Evolutionary conservation across 2,888 invertebrate species (phyloP), one percentile per base, ranked within the genome.

Genomic region (Phymatocera aterrima): DNA sequence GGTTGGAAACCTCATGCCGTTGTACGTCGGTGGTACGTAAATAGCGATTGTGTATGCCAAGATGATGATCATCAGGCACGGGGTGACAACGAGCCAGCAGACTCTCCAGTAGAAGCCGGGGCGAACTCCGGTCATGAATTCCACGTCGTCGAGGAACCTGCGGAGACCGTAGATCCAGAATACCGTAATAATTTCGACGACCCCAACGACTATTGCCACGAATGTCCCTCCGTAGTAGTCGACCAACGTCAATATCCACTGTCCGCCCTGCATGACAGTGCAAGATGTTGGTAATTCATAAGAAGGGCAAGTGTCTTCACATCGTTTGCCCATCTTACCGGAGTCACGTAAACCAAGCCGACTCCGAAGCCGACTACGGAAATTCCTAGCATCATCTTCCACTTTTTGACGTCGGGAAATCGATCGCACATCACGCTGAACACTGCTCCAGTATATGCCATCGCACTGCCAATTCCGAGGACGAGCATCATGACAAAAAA

Each of bases 401-500:
- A 91, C 51, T 93, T 92, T 61, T 92, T 92, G 1, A 94, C 87
- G 0, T 89, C 87, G 0, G 94, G 94, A 87, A 95, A 95, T 48
- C 94, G 91, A 86, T 96, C 96, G 83, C 93, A 91, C 80, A 96
- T 89, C 6, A 95, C 93, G 0, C 95, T 95, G 85, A 95, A 94
- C 81, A 95, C 92, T 37, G 94, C 93, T 18, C 94, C 94, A 80
- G 94, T 93, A 12, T 96, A 91, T 0, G 95, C 95, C 8, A 95
- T 95, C 15, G 94, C 92, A 60, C 95, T 95, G 0, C 96, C 96
- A 31, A 96, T 92, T 10, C 96, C 96, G 81, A 96, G 91, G 3
- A 95, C 94, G 81, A 95, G 93, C 88, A 96, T 91, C 96, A 96
- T 96, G 83, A 95, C 91, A 92, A 96, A 96, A 91, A 96, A 96